Base-by-base conservation (phyloP, 1,140 invertebrate genomes). In the Caenorhabditis tropicalis region DNA sequence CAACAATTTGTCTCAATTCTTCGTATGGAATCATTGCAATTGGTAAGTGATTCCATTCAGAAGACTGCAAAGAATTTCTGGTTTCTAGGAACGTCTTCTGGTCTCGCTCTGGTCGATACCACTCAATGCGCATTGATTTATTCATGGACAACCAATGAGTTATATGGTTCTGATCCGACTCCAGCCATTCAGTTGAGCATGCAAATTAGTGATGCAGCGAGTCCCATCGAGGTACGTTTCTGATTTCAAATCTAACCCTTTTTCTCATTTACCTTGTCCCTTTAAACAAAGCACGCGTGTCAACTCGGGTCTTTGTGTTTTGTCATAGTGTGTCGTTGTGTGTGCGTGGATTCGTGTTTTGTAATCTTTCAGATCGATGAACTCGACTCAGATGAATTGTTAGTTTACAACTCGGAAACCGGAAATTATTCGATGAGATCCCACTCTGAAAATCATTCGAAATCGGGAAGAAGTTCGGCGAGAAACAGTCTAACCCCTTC, bases 1-100 rank as follows among this genome's bases (percentile, higher is more conserved):
- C 96, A 82, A 94, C 95, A 84, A 94, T 99, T 88, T 95, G 95
- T 88, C 93, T 99, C 90, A 98, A 98, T 92, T 97, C 97, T 87
- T 95, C 95, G 33, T 98, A 97, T 93, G 96, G 96, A 91, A 93
- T 99, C 5, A 60, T 91, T 12, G 90, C 90, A 15, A 85, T 91
- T 48, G 90, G 83, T 48, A 87, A 88, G 19, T 27, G n/a, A n/a
- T n/a, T n/a, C n/a, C 5, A 43, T 43, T 43, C 39, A 43, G 39
- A 43, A 43, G 4, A 51, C 49, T 21, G 19, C 53, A 58, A 58
- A 58, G n/a, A 27, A 58, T 15, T 5, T 74, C 7, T n/a, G 10
- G 9, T 27, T 83, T 83, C 31, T 33, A 84, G 83, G 83, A 16
- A 90, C 90, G 2, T 49, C 16, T 27, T 56, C 74, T 58, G 89